Evolutionary conservation across 2,797 vertebrate genomes (phyloP).

Genomic region (Cirrhinus molitorella): DNA sequence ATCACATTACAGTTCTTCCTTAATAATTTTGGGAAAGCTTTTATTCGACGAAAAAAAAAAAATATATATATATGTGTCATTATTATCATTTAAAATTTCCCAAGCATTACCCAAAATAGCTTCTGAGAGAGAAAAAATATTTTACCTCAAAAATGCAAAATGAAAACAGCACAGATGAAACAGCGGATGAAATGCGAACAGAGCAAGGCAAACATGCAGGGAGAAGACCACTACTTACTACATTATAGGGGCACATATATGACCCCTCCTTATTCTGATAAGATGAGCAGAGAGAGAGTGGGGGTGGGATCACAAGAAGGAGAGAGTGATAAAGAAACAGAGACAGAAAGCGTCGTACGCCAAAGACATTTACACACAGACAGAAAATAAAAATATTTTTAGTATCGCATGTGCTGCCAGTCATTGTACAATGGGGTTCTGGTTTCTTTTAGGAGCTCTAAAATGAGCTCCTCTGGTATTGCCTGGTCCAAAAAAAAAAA

Average conservation of each 20-base stretch:
- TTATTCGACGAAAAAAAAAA: too few relatives aligned
- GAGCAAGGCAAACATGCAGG: conserved; percentile 62
- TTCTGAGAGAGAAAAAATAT: not conserved
- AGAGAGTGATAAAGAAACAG: conserved; percentile 54
- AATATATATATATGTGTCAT: too few relatives aligned
- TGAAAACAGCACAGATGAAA: not conserved
- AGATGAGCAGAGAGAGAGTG: conserved; percentile 66
- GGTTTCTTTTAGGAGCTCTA: not conserved
- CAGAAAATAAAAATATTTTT: not conserved
- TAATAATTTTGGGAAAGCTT: not conserved
- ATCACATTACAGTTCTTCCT: not conserved
- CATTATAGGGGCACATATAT: conserved; percentile 94
- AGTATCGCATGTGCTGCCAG: not conserved
- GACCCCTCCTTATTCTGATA: conserved; percentile 96
- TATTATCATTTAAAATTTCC: not conserved
- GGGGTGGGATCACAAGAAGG: conserved; percentile 47
- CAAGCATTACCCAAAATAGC: not conserved
- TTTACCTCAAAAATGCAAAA: not conserved
- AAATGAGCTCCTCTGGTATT: not conserved
- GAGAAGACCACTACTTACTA: conserved; percentile 89
- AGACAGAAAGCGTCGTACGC: conserved; percentile 12
- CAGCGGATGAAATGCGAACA: conserved; percentile 22
- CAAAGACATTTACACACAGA: conserved; percentile 35
- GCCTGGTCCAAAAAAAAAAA: too few relatives aligned
- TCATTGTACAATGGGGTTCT: not conserved